Base-by-base conservation (phyloP, 2,113 vertebrate genomes). In the Sprattus sprattus region DNA sequence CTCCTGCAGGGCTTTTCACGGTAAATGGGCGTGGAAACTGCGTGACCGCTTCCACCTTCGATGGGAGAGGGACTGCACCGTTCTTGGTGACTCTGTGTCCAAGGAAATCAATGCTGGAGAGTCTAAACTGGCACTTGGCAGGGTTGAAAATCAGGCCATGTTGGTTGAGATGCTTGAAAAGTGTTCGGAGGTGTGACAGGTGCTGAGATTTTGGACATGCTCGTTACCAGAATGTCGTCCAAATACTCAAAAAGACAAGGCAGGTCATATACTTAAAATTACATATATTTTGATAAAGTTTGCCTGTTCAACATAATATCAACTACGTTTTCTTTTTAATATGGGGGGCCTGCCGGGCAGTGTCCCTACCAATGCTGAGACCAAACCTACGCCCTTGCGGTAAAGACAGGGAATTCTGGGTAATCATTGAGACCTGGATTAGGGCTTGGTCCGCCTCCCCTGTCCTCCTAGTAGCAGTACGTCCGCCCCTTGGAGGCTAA, bases 81-180 rank as follows among this genome's bases (percentile, higher is more conserved):
- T 89, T 84, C 60, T 47, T 47, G 13, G 81, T 16, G 32, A 82
- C n/a, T 39, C 57, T n/a, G 57, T 82, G 85, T 0, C 85, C 81
- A 4, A 60, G 60, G 15, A 75, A 83, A 15, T 86, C 85, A 39
- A 75, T 83, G 46, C 67, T 39, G 8, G 86, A 28, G 13, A 75
- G n/a, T 45, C 45, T 13, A 22, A 85, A 85, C 28, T 80, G 25
- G 25, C 71, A 49, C 39, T 67, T 75, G 45, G 45, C 39, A 2
- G 60, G 71, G 28, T 49, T 85, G 11, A 50, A 11, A 4, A 64
- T 64, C 11, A 71, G 60, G 0, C 25, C 44, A 6, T 71, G 60
- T 18, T 52, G 11, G 45, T 7, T 50, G 45, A 84, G 80, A 3
- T 0, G 13, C 6, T 39, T 11, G 15, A 78, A 87, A 6, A 85